phyloP scores from a whole-genome alignment of 1,140 invertebrate species.

The Drosophila repletoides region DNA sequence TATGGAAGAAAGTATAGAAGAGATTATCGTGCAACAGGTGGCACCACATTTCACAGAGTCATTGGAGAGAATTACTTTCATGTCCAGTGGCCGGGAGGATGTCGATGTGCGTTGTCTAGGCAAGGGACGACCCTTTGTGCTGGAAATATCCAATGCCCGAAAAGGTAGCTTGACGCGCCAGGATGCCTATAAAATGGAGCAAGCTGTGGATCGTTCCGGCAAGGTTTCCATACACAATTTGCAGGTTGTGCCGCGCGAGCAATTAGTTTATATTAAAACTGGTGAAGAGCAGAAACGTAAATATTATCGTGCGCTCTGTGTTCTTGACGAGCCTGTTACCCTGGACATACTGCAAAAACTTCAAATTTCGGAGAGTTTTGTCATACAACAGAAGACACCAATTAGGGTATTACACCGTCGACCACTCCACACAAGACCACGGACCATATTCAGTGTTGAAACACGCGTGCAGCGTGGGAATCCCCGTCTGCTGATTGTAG shows the following conservation, averaged over 20 bases:
- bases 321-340: conserved; percentile 82
- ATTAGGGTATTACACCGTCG: conserved; percentile 93
- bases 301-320: conserved; percentile 91
- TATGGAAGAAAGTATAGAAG: conserved; percentile 94
- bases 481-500: conserved; percentile 86
- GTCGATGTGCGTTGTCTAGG: conserved; percentile 93
- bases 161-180: conserved; percentile 83
- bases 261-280: conserved; percentile 89
- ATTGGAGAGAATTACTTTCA: conserved; percentile 85
- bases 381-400: conserved; percentile 90
- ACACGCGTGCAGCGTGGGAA: conserved; percentile 83
- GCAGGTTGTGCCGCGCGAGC: conserved; percentile 87
- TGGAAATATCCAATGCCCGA: conserved; percentile 90
- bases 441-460: conserved; percentile 86
- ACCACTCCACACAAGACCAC: conserved; percentile 86
- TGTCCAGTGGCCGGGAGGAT: conserved; percentile 96
- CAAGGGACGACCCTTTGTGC: conserved; percentile 92
- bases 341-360: conserved; percentile 84
- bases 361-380: conserved; percentile 83
- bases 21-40: conserved; percentile 89
- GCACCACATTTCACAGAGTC: conserved; percentile 82
- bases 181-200: conserved; percentile 83
- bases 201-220: conserved; percentile 85
- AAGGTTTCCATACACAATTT: conserved; percentile 87
- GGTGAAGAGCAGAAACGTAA: conserved; percentile 94